Base-by-base conservation (phyloP, 1,140 invertebrate genomes). In the Eubasilissa regina region DNA sequence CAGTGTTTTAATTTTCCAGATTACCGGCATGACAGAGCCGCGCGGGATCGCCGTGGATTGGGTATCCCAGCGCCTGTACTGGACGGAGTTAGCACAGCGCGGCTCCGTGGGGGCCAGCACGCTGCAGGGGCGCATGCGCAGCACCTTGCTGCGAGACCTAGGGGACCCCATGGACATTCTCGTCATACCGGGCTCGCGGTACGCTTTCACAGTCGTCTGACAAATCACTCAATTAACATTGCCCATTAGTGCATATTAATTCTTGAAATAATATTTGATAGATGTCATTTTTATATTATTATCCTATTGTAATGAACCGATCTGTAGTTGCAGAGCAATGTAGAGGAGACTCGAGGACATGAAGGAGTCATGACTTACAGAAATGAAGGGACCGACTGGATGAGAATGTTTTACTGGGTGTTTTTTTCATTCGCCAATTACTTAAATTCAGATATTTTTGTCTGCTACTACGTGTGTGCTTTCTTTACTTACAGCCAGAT, bases 11-110 rank as follows among this genome's bases (percentile, higher is more conserved):
- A 10, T 0, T 35, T 43, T 75, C 13, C 19, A 79, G 81, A 55
- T 86, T 7, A 87, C 85, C 79, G 88, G 89, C 77, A 83, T 92
- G 45, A 85, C 87, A 15, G 89, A 91, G 70, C 94, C 95, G 0
- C 91, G 94, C 83, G 95, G 94, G 12, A 86, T 97, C 51, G 92
- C 94, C 4, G 90, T 97, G 17, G 96, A 97, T 87, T 95, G 94
- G 92, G 88, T 94, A 6, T 91, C 92, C 0, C 90, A 91, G 77
- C 89, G 92, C 70, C 86, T 97, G 15, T 97, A 96, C 86, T 94
- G 94, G 86, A 92, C 94, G 7, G 94, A 95, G 86, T 90, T 91
- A 35, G 89, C 90, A 13, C 60, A n/a, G 13, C 43, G 21, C 8
- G 79, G 79, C 44, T 81, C 88, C 75, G 92, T 96, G 53, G 90